Conservation (phyloP, 1,140 invertebrate genomes). For the Holcopasites calliopsidis region DNA sequence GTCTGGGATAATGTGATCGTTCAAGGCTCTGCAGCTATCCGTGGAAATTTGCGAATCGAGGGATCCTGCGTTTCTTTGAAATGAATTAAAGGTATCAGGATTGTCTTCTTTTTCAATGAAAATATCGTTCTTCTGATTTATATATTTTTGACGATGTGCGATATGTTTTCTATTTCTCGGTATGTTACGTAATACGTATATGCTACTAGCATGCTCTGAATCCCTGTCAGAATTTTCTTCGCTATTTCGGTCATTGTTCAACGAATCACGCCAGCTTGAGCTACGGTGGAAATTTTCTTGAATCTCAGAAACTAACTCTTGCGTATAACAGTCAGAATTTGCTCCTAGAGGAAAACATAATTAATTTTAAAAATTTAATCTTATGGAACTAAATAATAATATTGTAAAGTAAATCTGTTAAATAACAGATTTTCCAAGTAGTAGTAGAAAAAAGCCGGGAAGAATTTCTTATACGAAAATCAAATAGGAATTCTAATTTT, state of each 20-base stretch:
- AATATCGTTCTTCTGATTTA: not conserved
- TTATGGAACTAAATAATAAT: too few relatives aligned
- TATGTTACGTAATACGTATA: not conserved
- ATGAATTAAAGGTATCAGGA: not conserved
- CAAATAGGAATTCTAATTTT: too few relatives aligned
- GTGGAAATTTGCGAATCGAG: too few relatives aligned
- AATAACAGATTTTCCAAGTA: too few relatives aligned
- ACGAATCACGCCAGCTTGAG: too few relatives aligned
- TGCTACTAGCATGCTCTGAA: not conserved
- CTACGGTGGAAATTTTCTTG: not conserved
- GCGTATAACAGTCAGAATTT: not conserved
- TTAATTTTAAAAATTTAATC: not conserved
- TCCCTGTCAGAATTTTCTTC: not conserved
- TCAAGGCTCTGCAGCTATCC: too few relatives aligned
- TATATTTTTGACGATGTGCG: not conserved
- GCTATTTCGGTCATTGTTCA: too few relatives aligned
- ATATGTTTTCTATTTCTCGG: too few relatives aligned
- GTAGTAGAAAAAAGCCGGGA: too few relatives aligned
- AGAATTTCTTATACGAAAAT: too few relatives aligned
- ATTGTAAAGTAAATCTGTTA: too few relatives aligned
- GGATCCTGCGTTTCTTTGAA: not conserved
- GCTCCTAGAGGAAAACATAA: not conserved
- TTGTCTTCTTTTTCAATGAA: not conserved
- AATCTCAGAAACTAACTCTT: too few relatives aligned
- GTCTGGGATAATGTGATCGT: slow-evolving; percentile 1